Evolutionary conservation across 2,888 invertebrate genomes (phyloP), one percentile per base, ranked within the genome.

Genomic region (Lasioglossum oenotherae): DNA sequence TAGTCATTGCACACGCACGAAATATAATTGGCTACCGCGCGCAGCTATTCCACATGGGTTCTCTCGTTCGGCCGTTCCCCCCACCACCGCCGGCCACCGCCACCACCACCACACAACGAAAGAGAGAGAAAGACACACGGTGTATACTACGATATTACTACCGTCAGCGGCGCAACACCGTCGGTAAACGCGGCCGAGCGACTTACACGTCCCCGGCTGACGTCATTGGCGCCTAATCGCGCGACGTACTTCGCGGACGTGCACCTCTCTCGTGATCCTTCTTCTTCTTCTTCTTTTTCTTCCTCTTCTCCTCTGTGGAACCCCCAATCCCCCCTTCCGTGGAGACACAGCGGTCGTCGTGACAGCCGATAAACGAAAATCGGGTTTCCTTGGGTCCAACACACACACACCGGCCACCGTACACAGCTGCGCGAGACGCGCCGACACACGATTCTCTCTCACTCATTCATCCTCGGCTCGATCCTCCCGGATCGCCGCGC

Each of bases 171-270:
- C 77, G 49, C 74, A 49, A 23, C 71, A 76, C 75, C 60, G 80
- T 85, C 85, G 84, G 83, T 90, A 84, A 88, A 90, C 88, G 88
- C 84, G 80, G 81, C 80, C 81, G 86, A 75, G 76, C 81, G 87
- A 81, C 78, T 87, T 86, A 83, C 82, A 79, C 81, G 84, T 86
- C 84, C 86, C 88, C 85, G 90, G 82, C 88, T 93, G 92, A 93
- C 93, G 93, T 93, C 93, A 93, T 92, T 93, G 93, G 93, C 93
- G 93, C 93, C 93, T 93, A 92, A 93, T 92, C 91, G 89, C 90
- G 89, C 89, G 88, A 86, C 88, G 90, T 91, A 89, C 88, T 89
- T 88, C 85, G 89, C 89, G 87, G 87, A 88, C 82, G 64, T 64
- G 64, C 86, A 78, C 78, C 85, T 80, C 79, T 85, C 64, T 83